Evolutionary conservation across 2,888 invertebrate genomes (phyloP).

Genomic region (Litoditis marina): DNA sequence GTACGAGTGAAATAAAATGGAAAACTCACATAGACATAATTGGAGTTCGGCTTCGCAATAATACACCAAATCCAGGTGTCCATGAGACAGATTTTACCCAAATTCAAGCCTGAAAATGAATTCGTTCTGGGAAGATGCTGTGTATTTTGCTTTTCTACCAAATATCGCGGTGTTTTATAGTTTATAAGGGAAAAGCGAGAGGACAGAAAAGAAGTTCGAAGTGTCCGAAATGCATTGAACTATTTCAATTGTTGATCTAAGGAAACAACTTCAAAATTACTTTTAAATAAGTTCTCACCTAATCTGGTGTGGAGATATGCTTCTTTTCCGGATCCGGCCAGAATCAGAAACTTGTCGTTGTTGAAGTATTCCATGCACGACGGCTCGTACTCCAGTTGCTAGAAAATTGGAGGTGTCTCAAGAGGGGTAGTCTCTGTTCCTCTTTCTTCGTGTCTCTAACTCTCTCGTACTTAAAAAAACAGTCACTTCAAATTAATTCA

Average conservation of each 20-base stretch:
- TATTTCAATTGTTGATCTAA: too few relatives aligned
- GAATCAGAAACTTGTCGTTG: conserved; percentile 77
- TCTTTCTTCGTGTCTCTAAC: too few relatives aligned
- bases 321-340: conserved; percentile 77
- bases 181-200: too few relatives aligned
- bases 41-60: conserved; percentile 75
- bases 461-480: too few relatives aligned
- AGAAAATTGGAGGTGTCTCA: too few relatives aligned
- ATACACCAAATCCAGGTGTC: conserved; percentile 84
- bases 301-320: conserved; percentile 78
- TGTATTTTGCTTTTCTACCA: neutral
- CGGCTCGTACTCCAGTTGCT: conserved; percentile 73
- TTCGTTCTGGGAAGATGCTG: neutral
- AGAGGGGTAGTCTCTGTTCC: too few relatives aligned
- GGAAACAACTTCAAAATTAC: too few relatives aligned
- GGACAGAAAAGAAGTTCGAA: too few relatives aligned
- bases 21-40: conserved; percentile 58
- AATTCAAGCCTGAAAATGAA: conserved; percentile 1
- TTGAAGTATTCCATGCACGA: conserved; percentile 74
- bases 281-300: conserved; percentile 41
- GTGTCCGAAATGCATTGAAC: too few relatives aligned
- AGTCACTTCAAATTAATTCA: too few relatives aligned
- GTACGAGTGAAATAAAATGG: neutral
- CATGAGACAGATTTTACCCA: conserved; percentile 74
- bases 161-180: neutral